phyloP scores from a whole-genome alignment of 2,113 vertebrate species.

The Rhabdornis inornatus region DNA sequence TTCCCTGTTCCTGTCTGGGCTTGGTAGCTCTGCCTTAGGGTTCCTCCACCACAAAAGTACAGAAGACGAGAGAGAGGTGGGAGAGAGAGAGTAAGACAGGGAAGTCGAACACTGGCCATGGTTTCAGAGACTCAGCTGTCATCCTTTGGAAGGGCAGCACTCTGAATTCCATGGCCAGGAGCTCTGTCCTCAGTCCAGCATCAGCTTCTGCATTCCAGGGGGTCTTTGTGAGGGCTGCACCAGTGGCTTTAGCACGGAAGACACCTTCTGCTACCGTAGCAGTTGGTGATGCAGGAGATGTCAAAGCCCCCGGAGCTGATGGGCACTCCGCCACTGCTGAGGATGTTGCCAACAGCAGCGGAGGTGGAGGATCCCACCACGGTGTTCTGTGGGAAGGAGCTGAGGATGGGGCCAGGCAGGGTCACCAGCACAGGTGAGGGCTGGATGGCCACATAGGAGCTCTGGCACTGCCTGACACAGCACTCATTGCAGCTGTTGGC shows the following conservation, averaged over 20 bases:
- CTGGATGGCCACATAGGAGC: fast-evolving
- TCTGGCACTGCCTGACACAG: background rate
- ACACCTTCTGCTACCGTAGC: background rate
- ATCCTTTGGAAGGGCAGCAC: background rate
- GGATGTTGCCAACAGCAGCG: background rate
- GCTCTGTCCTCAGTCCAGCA: background rate
- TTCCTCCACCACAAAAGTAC: background rate
- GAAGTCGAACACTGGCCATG: background rate
- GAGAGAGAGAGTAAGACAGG: no score
- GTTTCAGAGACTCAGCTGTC: background rate
- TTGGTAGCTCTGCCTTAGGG: background rate
- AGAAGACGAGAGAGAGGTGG: background rate
- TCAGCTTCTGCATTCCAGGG: background rate
- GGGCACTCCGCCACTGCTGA: background rate
- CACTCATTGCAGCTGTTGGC: background rate
- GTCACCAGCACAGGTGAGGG: background rate
- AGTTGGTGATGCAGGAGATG: background rate
- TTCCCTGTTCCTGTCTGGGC: background rate
- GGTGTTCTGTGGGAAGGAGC: background rate
- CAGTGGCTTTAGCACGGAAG: background rate
- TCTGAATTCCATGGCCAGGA: background rate
- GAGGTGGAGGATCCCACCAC: background rate
- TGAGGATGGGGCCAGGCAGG: background rate
- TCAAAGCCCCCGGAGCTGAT: background rate
- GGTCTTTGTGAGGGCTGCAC: background rate